phyloP scores from a whole-genome alignment of 2,888 invertebrate genomes.

The Luperina testacea region DNA sequence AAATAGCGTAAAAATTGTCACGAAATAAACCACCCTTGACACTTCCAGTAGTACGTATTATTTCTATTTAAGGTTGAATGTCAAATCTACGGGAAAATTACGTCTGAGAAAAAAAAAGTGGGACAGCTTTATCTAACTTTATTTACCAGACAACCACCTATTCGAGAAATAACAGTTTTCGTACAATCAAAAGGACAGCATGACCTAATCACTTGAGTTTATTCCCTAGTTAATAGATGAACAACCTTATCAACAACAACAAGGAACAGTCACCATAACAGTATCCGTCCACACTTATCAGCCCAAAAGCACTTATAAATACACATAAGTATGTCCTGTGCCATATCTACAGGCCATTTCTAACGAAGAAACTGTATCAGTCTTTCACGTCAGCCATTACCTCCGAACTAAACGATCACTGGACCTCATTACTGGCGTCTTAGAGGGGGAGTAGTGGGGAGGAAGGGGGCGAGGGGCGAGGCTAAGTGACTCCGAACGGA shows the following conservation, averaged over 20 bases:
- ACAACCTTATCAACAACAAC: slow-evolving; percentile 45
- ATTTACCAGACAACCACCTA: not conserved
- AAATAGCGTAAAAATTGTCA: too few relatives aligned
- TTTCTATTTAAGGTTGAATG: not conserved
- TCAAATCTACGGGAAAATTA: not conserved
- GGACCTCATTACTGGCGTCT: slow-evolving; percentile 89
- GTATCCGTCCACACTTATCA: slow-evolving; percentile 52
- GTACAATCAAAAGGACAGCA: not conserved
- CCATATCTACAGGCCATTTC: slow-evolving; percentile 63
- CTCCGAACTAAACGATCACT: slow-evolving; percentile 89
- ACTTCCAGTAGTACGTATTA: not conserved
- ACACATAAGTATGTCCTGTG: slow-evolving; percentile 53
- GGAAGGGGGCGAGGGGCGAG: slow-evolving; percentile 50
- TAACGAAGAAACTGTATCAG: slow-evolving; percentile 70
- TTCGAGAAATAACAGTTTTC: not conserved
- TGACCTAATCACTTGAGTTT: slow-evolving; percentile 14
- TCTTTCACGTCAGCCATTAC: slow-evolving; percentile 88
- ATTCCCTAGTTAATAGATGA: slow-evolving; percentile 31
- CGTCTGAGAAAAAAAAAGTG: not conserved
- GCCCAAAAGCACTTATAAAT: slow-evolving; percentile 61
- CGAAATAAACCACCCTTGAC: too few relatives aligned
- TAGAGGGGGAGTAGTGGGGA: slow-evolving; percentile 61
- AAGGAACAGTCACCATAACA: slow-evolving; percentile 42
- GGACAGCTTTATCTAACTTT: not conserved
- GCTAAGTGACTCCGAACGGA: slow-evolving; percentile 90